Conservation (phyloP, 2,113 vertebrate species). For the Piprites chloris region DNA sequence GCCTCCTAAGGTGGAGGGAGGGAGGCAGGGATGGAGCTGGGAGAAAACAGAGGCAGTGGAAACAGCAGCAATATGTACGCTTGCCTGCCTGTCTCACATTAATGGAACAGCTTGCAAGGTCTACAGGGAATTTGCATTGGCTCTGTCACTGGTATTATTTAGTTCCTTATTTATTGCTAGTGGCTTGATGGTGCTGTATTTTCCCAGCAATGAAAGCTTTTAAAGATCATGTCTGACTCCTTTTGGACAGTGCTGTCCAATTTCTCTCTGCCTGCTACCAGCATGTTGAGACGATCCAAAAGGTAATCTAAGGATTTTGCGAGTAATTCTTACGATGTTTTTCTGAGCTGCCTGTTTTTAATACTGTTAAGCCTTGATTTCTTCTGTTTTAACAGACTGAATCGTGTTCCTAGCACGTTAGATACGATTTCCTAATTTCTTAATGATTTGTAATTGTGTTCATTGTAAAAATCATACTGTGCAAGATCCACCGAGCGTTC, state of each 20-base stretch:
- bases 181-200: slow-evolving; percentile 61
- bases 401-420: not conserved
- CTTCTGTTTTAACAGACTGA: not conserved
- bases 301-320: slow-evolving; percentile 76
- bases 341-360: slow-evolving; percentile 32
- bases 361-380: not conserved
- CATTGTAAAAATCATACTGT: not conserved
- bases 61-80: slow-evolving; percentile 56
- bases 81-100: slow-evolving; percentile 60
- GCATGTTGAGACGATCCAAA: slow-evolving; percentile 88
- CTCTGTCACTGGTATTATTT: slow-evolving; percentile 68
- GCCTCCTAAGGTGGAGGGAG: slow-evolving; percentile 50
- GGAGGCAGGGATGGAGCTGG: slow-evolving; percentile 54
- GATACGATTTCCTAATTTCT: not conserved
- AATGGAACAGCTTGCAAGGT: slow-evolving; percentile 69
- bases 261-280: slow-evolving; percentile 87
- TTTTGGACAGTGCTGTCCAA: slow-evolving; percentile 90
- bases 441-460: not conserved
- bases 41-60: slow-evolving; percentile 60
- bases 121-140: slow-evolving; percentile 67
- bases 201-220: slow-evolving; percentile 74
- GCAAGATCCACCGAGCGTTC: not conserved
- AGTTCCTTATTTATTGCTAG: slow-evolving; percentile 68
- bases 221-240: slow-evolving; percentile 87
- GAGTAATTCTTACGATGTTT: not conserved